Conservation (phyloP, 2,113 vertebrate species). For the Lipotes vexillifer region DNA sequence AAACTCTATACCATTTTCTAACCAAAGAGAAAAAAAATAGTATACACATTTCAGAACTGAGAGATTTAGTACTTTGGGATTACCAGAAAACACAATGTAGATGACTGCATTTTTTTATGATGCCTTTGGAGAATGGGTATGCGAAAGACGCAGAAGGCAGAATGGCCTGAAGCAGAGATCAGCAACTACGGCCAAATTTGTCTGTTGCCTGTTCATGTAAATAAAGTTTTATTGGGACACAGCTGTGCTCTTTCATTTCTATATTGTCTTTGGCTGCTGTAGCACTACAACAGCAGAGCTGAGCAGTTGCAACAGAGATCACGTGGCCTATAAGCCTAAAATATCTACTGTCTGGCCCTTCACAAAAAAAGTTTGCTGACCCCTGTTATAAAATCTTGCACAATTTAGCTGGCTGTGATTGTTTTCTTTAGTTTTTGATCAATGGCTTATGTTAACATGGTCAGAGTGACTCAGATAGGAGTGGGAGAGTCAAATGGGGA, state of each 20-base stretch:
- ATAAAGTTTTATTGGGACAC: conserved; percentile 41
- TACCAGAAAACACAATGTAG: neutral
- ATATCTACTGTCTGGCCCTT: neutral
- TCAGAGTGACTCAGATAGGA: neutral
- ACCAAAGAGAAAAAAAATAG: neutral
- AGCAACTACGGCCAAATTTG: neutral
- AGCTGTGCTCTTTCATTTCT: neutral
- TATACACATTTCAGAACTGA: neutral
- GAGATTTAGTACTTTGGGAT: neutral
- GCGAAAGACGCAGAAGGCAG: neutral
- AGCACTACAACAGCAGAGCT: neutral
- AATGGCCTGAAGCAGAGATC: neutral
- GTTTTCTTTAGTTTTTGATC: neutral
- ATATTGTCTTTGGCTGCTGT: neutral
- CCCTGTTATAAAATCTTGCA: neutral
- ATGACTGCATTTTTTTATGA: neutral
- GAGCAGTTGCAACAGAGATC: neutral
- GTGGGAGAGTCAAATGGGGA: neutral
- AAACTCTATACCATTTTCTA: neutral
- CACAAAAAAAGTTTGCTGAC: neutral
- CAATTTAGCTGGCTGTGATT: neutral
- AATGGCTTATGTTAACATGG: neutral
- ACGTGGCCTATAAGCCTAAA: neutral
- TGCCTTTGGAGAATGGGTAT: neutral
- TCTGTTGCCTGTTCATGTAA: neutral